These are phyloP conservation scores for Scleropages formosus DNA, from an alignment of 2,797 vertebrate species.

Conservation along the genomic window DNA sequence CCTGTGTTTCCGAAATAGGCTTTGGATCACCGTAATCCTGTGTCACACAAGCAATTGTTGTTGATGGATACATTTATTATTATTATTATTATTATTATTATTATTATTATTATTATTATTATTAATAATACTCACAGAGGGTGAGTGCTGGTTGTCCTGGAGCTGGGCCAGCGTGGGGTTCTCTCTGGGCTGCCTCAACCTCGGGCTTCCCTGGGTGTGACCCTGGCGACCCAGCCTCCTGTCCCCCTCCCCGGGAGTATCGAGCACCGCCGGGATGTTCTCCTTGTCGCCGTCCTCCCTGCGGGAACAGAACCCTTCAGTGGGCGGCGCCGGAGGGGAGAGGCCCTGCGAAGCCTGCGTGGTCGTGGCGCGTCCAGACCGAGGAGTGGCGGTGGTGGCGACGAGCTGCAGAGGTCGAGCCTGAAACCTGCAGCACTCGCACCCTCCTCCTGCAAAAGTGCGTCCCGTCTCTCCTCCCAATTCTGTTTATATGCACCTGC, in stretches of 20 bases:
- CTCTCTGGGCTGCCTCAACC: constrained; percentile 76
- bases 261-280: constrained; percentile 78
- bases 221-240: constrained; percentile 59
- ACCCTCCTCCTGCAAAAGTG: constrained; percentile 24
- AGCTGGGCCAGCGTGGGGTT: constrained; percentile 72
- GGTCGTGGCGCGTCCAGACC: too few species aligned
- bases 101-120: too few species aligned
- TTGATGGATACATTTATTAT: too few species aligned
- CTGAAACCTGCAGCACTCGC: constrained; percentile 43
- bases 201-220: constrained; percentile 63
- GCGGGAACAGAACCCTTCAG: constrained; percentile 24
- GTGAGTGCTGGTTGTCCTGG: constrained; percentile 72
- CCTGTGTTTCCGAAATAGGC: too few species aligned
- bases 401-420: background rate
- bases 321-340: background rate
- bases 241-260: constrained; percentile 55
- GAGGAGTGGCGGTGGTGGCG: too few species aligned
- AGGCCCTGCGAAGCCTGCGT: background rate
- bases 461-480: constrained; percentile 38
- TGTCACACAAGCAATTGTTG: too few species aligned
- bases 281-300: constrained; percentile 83
- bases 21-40: too few species aligned
- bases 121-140: constrained; percentile 72
- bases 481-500: constrained; percentile 54
- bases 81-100: too few species aligned